Base-by-base conservation (phyloP, 2,888 invertebrate genomes). In the Brachyopa scutellaris region DNA sequence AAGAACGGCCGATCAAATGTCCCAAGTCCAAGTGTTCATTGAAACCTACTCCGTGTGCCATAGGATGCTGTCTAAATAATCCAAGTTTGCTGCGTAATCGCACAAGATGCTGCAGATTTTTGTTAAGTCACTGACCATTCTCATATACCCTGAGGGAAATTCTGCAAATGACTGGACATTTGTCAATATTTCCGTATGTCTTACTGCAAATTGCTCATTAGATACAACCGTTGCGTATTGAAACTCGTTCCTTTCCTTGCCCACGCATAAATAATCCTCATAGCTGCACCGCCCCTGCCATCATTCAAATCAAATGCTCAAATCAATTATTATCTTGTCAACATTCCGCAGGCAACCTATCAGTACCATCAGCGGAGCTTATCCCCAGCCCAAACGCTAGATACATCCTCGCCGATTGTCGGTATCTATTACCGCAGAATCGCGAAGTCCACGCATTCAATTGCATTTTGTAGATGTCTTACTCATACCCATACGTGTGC, bases 281-380 rank as follows among this genome's bases (percentile, higher is more conserved):
- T 38, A 40, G 33, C 61, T 36, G 33, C 36, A 23, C 69, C 33
- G 67, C 69, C 80, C 42, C 62, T 55, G n/a, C n/a, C 72, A 82
- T 72, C 51, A 61, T 51, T 76, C 67, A 76, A 45, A 13, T 61
- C 7, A 61, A 66, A 51, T 11, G 33, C 38, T 19, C 8, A 72
- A 82, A 66, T 82, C 77, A 77, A 82, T 82, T 82, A 82, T 61
- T 77, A 49, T 9, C 64, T 26, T 82, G 77, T 77, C 77, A 77
- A 33, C 70, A 70, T 72, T 77, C 82, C 77, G 15, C 64, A 33
- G 53, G 53, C 40, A 57, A 45, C 11, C 33, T 55, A 53, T 64
- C 66, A 66, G 51, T 45, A 21, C 21, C 29, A 7, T 7, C 17
- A 3, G 4, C 26, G 6, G 26, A 26, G 21, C 15, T 11, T 9